Evolutionary conservation across 2,113 vertebrate genomes (phyloP).

Genomic region (Crotalus viridis): DNA sequence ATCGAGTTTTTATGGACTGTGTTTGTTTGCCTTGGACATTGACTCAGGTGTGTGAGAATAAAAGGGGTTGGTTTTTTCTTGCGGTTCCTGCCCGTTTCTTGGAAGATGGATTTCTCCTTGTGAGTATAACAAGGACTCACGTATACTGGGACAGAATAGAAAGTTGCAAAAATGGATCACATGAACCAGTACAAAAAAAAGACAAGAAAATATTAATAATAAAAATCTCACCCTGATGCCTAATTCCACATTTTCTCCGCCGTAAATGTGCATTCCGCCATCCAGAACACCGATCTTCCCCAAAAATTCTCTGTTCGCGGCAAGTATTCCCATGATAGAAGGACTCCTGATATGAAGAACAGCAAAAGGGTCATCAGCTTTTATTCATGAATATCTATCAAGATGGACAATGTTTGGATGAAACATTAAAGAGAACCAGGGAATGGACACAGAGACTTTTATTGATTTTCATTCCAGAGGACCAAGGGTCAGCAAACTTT

Average conservation of each 20-base stretch:
- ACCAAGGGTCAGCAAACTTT: neutral
- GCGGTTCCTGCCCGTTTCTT: too few relatives aligned
- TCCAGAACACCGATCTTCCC: slow-evolving; percentile 76
- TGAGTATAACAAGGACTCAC: too few relatives aligned
- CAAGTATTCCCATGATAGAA: slow-evolving; percentile 75
- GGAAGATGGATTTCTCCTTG: too few relatives aligned
- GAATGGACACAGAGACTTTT: neutral
- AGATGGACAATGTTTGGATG: neutral
- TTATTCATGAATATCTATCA: neutral
- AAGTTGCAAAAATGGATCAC: neutral
- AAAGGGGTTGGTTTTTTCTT: too few relatives aligned
- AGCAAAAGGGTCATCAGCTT: neutral
- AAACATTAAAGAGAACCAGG: neutral
- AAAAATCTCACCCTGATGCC: slow-evolving; percentile 70
- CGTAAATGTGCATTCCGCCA: slow-evolving; percentile 76
- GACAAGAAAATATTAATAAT: neutral
- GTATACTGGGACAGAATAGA: too few relatives aligned
- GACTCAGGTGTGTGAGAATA: too few relatives aligned
- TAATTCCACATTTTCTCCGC: slow-evolving; percentile 79
- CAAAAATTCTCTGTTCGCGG: slow-evolving; percentile 75
- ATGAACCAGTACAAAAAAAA: neutral
- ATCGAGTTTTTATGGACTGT: too few relatives aligned
- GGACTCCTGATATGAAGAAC: slow-evolving; percentile 66
- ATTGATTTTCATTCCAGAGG: neutral
- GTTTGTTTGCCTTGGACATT: too few relatives aligned